Percentiles rank a stretch among this genome's conserved stretches.
Evolutionary conservation across 2,888 invertebrate species (phyloP).

Genomic region (Chloromyia formosa): DNA sequence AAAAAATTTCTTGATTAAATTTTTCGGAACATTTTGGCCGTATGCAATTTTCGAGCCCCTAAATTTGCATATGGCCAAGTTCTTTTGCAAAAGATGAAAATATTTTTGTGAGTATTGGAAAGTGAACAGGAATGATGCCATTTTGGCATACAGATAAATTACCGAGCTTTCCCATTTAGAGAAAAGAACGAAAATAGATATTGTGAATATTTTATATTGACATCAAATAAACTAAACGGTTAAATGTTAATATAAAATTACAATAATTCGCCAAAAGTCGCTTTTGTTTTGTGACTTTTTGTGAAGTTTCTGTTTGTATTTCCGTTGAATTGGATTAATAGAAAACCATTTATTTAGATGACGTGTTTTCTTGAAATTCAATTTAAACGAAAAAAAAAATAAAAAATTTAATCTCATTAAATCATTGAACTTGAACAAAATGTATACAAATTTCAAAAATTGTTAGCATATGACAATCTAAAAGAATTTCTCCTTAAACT

Average conservation of each 20-base stretch:
- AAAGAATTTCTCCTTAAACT: neutral
- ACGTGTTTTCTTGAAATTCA: neutral
- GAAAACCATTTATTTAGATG: neutral
- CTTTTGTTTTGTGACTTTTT: neutral
- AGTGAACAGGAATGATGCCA: neutral
- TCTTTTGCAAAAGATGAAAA: neutral
- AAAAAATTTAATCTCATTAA: too few relatives aligned
- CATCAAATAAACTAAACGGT: neutral
- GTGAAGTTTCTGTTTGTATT: neutral
- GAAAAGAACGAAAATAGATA: neutral
- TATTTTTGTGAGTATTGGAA: neutral
- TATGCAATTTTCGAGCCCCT: constrained; percentile 49
- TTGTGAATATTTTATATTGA: neutral
- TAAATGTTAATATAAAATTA: neutral
- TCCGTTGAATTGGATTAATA: too few relatives aligned
- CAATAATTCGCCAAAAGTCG: neutral
- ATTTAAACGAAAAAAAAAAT: too few relatives aligned
- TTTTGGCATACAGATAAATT: neutral
- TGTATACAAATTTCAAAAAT: constrained; percentile 40
- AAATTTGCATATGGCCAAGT: constrained; percentile 46
- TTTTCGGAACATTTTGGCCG: constrained; percentile 33
- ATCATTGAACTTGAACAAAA: constrained; percentile 28
- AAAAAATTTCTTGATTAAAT: constrained; percentile 4
- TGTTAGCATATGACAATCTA: constrained; percentile 58
- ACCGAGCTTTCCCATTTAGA: neutral